phyloP scores from a whole-genome alignment of 2,113 vertebrate genomes.

The Cyrtonyx montezumae region DNA sequence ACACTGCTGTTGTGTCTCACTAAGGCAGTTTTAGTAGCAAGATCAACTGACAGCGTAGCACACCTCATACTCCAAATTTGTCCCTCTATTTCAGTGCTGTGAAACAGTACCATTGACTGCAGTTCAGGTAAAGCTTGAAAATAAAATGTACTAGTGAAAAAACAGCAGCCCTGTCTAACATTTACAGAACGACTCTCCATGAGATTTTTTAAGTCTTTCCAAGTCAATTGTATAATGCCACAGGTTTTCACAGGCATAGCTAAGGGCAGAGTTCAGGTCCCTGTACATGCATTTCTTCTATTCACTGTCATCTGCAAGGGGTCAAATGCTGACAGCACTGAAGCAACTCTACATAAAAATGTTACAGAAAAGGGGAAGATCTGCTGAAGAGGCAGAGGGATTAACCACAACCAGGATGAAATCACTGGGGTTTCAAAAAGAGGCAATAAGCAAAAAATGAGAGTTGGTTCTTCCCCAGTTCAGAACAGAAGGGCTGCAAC shows the following conservation, averaged over 20 bases:
- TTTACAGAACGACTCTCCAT: neutral
- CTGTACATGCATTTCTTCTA: neutral
- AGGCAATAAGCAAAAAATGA: neutral
- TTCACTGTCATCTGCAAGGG: neutral
- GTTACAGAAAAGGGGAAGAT: neutral
- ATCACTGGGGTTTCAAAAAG: neutral
- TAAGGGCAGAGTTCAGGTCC: neutral
- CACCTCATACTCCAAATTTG: neutral
- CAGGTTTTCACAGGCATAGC: neutral
- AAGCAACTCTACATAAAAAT: neutral
- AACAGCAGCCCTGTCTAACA: conserved; percentile 28
- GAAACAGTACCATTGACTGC: neutral
- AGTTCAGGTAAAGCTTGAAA: neutral
- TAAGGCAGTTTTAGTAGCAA: neutral
- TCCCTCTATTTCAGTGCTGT: neutral
- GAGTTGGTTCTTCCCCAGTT: neutral
- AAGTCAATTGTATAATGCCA: neutral
- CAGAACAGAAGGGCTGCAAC: neutral
- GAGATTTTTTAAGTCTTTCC: conserved; percentile 22
- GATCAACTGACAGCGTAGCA: neutral
- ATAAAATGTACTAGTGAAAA: neutral
- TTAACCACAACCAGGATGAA: neutral
- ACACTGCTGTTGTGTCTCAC: fast-evolving
- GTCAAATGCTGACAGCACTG: neutral
- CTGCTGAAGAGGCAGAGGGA: neutral